Evolutionary conservation across 2,888 invertebrate genomes (phyloP), one percentile per base, ranked within the genome.

Genomic region (Eilema caniola): DNA sequence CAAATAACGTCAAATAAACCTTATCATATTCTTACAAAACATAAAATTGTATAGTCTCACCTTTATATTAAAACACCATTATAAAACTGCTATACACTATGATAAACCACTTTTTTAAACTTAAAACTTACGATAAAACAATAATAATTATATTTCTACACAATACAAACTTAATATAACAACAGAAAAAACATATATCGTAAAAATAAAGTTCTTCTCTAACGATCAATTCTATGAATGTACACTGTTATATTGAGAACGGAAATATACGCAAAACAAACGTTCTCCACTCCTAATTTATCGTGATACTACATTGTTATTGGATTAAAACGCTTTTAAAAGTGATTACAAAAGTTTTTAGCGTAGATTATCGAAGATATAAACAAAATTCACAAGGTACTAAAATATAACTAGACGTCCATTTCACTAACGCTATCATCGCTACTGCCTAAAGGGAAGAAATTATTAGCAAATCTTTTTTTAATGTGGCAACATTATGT

Each of bases 291-390:
- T 78, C 75, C 85, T 88, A 85, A 86, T 88, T 88, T 89, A 90
- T 87, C 86, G 89, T 86, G 91, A 88, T 90, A 93, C 93, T 92
- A 93, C 92, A 93, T 93, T 83, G 86, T 92, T 89, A 83, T 85
- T 86, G 87, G 78, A 83, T 83, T 82, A 83, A 85, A 88, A 83
- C 81, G 87, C 87, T 90, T 94, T 92, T 92, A 88, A 93, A 93
- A 94, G 88, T 92, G 87, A 88, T 92, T 92, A 88, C 86, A 95
- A 95, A 95, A 95, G 94, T 95, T 95, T 95, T 89, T 85, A 86
- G 88, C 86, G 91, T 89, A 90, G 93, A 93, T 94, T 92, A 87
- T 88, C 93, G 94, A 85, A 89, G 92, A 93, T 95, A 94, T 95
- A 95, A 95, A 95, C 95, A 95, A 94, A 93, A 91, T 89, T 88